Evolutionary conservation across 2,888 invertebrate genomes (phyloP).

Genomic region (Syrphus vitripennis): DNA sequence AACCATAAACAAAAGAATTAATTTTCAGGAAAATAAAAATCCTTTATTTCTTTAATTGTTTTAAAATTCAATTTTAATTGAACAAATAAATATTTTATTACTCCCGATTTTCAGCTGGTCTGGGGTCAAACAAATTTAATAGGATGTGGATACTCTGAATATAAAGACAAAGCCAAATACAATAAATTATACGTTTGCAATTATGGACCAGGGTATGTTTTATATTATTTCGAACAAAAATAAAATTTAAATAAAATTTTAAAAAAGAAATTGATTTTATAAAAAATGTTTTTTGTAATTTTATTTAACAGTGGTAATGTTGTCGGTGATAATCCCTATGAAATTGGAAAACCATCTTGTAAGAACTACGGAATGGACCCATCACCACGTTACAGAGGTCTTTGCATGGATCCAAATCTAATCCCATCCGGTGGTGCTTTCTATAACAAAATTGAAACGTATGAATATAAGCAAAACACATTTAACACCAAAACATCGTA

Average conservation of each 20-base stretch:
- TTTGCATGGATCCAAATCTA: conserved; percentile 83
- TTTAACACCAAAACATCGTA: conserved; percentile 73
- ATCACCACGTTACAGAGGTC: conserved; percentile 88
- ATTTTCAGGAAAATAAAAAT: too few species aligned
- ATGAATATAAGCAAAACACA: conserved; percentile 77
- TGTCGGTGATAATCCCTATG: conserved; percentile 88
- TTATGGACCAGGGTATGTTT: conserved; percentile 88
- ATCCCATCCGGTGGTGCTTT: conserved; percentile 81
- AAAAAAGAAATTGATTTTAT: conserved; percentile 8
- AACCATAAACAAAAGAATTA: too few species aligned
- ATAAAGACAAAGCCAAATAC: conserved; percentile 89
- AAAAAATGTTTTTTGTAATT: conserved; percentile 59
- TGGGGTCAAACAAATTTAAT: conserved; percentile 93
- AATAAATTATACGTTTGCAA: conserved; percentile 93
- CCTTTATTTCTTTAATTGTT: too few species aligned
- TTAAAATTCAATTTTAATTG: too few species aligned
- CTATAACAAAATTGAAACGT: conserved; percentile 79
- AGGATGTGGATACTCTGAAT: conserved; percentile 93
- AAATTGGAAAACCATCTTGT: conserved; percentile 89
- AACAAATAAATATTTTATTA: too few species aligned
- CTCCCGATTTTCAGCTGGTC: conserved; percentile 89
- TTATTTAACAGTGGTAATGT: conserved; percentile 86
- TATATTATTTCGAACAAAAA: background rate
- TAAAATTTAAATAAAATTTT: background rate
- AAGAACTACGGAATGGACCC: conserved; percentile 86